Conservation (phyloP, 2,113 vertebrate genomes). For the Terrapene triunguis region DNA sequence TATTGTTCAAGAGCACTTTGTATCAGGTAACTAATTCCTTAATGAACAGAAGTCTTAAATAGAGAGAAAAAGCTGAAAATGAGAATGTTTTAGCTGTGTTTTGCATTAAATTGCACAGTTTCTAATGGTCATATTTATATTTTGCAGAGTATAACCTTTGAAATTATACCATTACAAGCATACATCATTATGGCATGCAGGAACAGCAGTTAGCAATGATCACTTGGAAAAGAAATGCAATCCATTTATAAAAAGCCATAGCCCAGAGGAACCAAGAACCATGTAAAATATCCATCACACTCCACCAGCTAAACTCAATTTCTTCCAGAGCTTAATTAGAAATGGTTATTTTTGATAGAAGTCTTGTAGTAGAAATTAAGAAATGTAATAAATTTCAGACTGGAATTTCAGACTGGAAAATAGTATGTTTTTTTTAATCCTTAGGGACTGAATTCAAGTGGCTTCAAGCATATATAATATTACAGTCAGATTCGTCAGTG, state of each 20-base stretch:
- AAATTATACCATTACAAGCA: not conserved
- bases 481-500: not conserved
- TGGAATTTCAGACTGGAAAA: not conserved
- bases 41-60: not conserved
- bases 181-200: not conserved
- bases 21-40: not conserved
- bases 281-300: not conserved
- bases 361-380: not conserved
- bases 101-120: not conserved
- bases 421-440: not conserved
- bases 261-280: not conserved
- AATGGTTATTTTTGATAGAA: slow-evolving; percentile 11
- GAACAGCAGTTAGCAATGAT: not conserved
- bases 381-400: slow-evolving; percentile 23
- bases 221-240: not conserved
- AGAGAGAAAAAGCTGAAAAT: not conserved
- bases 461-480: not conserved
- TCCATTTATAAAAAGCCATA: not conserved
- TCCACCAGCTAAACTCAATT: not conserved
- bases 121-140: not conserved
- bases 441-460: not conserved
- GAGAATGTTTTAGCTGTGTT: not conserved
- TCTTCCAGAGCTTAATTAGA: slow-evolving; percentile 37
- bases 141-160: not conserved
- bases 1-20: not conserved